Percentiles rank a stretch among this genome's conserved stretches.
Evolutionary conservation across 2,888 invertebrate genomes (phyloP).

Genomic region (Maniola hyperantus): DNA sequence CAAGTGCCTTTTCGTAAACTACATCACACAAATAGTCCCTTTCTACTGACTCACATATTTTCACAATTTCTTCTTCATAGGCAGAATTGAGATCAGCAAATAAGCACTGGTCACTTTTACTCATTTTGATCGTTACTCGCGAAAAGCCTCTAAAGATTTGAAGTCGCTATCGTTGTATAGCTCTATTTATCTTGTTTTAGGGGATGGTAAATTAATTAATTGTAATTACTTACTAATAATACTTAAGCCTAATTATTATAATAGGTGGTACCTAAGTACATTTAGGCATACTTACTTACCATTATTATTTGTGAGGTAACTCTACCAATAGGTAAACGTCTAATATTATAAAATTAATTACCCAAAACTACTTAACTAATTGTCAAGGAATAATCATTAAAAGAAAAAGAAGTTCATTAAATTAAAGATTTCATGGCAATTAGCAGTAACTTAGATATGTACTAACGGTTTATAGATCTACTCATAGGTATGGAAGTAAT

Average conservation of each 20-base stretch:
- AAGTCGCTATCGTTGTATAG: not conserved
- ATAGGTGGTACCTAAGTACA: not conserved
- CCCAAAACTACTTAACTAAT: not conserved
- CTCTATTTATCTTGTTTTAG: constrained; percentile 6
- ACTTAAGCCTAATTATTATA: not conserved
- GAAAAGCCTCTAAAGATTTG: not conserved
- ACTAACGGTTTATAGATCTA: no score
- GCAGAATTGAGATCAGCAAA: not conserved
- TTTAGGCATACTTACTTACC: no score
- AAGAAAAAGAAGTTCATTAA: not conserved
- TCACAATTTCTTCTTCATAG: not conserved
- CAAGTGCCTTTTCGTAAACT: not conserved
- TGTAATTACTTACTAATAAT: not conserved
- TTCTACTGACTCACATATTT: constrained; percentile 8
- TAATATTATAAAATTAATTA: not conserved
- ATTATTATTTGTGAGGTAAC: not conserved
- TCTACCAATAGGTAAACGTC: no score
- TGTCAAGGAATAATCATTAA: not conserved
- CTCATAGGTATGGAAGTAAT: no score
- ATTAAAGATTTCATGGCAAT: not conserved
- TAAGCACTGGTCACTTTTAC: not conserved
- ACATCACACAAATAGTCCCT: constrained; percentile 11
- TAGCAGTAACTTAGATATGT: no score
- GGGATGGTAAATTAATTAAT: not conserved
- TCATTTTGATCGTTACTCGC: not conserved